Base-by-base conservation (phyloP, 2,797 vertebrate genomes). In the Cynopterus sphinx region DNA sequence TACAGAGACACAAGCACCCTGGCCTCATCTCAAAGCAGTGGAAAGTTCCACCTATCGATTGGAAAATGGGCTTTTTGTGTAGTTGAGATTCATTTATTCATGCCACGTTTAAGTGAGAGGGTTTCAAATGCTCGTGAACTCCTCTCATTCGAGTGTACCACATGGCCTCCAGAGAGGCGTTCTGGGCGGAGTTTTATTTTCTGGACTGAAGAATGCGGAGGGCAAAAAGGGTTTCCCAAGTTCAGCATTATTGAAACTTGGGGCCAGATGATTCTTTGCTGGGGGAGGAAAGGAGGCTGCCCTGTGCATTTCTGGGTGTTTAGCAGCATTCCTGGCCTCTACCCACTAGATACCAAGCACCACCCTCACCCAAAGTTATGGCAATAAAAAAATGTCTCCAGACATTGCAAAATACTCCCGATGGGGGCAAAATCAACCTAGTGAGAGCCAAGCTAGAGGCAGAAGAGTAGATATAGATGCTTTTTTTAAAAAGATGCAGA, bases 221-320 rank as follows among this genome's bases (percentile, higher is more conserved):
- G 46, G 65, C 12, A 57, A 36, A 67, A 5, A 12, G 9, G 11
- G 19, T 9, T 73, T 28, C 46, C 41, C 26, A 5, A 4, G 31
- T 2, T 71, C 22, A 67, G 15, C 43, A 1, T 7, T 3, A 12
- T 0, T 22, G 41, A 36, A 0, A 0, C 21, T 3, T 8, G 67
- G 81, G 84, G 61, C 26, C 26, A n/a, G 68, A 11, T 0, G 8
- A 9, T 3, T 8, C 19, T 59, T 16, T 22, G 3, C 1, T 12
- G 17, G 3, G 4, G n/a, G 3, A 4, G 2, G 16, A 41, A 36
- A 8, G 36, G 10, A 7, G 8, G 11, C 36, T 3, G 46, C 19
- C 17, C 36, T 24, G 9, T 9, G 70, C 11, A 6, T 22, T 74
- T 67, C 41, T 68, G 21, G 49, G 49, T 1, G 15, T 10, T 26